These are phyloP conservation scores for Rhagonycha lutea DNA, from an alignment of 2,888 invertebrate genomes.

Conservation along the genomic window DNA sequence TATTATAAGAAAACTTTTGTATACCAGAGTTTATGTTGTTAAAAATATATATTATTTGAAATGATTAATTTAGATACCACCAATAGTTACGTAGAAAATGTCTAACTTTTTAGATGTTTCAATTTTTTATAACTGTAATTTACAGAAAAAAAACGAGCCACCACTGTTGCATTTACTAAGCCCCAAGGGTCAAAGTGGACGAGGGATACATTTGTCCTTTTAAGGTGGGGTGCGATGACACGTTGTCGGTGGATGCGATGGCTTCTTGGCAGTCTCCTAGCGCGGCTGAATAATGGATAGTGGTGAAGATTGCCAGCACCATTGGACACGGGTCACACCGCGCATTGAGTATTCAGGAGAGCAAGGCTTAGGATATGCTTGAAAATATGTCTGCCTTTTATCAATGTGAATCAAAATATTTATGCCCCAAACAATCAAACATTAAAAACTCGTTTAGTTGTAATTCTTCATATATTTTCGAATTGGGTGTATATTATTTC, in stretches of 20 bases:
- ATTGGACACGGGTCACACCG: constrained; percentile 51
- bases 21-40: neutral
- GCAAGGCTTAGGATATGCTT: constrained; percentile 26
- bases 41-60: neutral
- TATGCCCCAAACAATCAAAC: constrained; percentile 23
- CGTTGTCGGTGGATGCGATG: constrained; percentile 49
- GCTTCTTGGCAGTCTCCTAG: constrained; percentile 51
- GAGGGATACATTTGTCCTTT: constrained; percentile 52
- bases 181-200: constrained; percentile 46
- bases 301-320: constrained; percentile 48
- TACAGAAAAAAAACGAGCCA: constrained; percentile 23
- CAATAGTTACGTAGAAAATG: neutral
- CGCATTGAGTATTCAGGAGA: constrained; percentile 46
- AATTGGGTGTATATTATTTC: too few species aligned
- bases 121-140: constrained; percentile 4
- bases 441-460: constrained; percentile 15
- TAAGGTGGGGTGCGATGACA: constrained; percentile 43
- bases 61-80: neutral
- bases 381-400: constrained; percentile 30
- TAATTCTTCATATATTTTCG: neutral
- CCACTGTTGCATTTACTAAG: constrained; percentile 30
- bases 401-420: constrained; percentile 26
- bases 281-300: constrained; percentile 54
- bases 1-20: neutral
- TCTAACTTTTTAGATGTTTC: neutral